Base-by-base conservation (phyloP, 2,797 vertebrate species). In the Benthosema pterotum region DNA sequence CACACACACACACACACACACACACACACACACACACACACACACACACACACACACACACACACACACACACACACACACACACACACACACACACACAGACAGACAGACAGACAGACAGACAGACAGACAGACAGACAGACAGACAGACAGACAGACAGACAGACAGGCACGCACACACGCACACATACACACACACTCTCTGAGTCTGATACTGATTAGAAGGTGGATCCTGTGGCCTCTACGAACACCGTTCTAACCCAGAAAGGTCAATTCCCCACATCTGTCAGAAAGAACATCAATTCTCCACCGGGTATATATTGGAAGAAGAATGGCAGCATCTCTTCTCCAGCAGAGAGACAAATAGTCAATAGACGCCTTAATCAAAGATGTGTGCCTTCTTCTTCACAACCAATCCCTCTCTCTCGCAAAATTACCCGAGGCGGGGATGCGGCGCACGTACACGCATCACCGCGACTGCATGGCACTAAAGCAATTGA, bases 311-410 rank as follows among this genome's bases (percentile, higher is more conserved):
- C 19, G 1, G 11, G 28, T 22, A 6, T 22, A 6, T 12, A 25
- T 12, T 38, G 50, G 67, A 62, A 50, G 52, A 56, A 25, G 67
- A 77, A 52, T 58, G 22, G 42, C 60, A 18, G 42, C n/a, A n/a
- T 53, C 69, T 65, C 74, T 71, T 72, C 73, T 64, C 42, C 43
- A 48, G 57, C 61, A 71, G 63, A 59, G 51, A 71, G 57, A 22
- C 64, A 53, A 14, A 65, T 53, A 75, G 68, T 56, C 32, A 38
- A 38, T 38, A 38, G 58, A 78, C 22, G 73, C 66, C 80, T 81
- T 83, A 80, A 84, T 88, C 81, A 86, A 88, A 79, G 72, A 75
- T 58, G 60, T 43, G 57, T 66, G 78, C n/a, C 54, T 38, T 65
- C n/a, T 71, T 81, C 56, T 19, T 72, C 17, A 46, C 76, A 70